Base-by-base conservation (phyloP, 1,140 invertebrate genomes). In the Drosophila saltans region DNA sequence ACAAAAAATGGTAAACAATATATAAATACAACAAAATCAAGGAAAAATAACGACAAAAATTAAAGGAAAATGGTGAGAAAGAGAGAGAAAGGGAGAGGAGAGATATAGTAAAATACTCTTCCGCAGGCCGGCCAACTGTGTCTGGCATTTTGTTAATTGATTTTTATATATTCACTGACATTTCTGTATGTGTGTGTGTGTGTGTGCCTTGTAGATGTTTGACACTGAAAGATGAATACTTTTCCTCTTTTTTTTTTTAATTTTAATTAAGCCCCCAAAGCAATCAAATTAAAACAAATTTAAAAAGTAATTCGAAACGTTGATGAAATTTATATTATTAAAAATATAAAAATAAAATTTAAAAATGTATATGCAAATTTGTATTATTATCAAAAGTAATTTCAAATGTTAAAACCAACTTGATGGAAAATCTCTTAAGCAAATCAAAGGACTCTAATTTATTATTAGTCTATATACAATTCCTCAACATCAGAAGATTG, bases 141-240 rank as follows among this genome's bases (percentile, higher is more conserved):
- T 62, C 60, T 62, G 60, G 60, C 60, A 62, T 62, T 62, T 62
- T 40, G 60, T 62, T 62, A 62, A 62, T 62, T 62, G 60, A 62
- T 62, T 62, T 62, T 62, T 62, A 62, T 62, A 62, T 40, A 40
- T 45, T 62, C 36, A 21, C 59, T 58, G 56, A 58, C 56, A 58
- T 58, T 58, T 58, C 56, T 36, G n/a, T 58, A 30, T 36, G 36
- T 59, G 57, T 39, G 36, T 59, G 57, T 39, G 16, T 16, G 30
- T 30, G 55, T n/a, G 55, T 10, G 52, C 0, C 11, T n/a, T 43
- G 41, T 1, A 3, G 21, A 8, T 21, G 3, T 26, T 48, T 52
- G 8, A 24, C 21, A 24, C 7, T 52, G 45, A 52, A 3, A 52
- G 24, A 8, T 8, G 30, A 5, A 33, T 57, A 33, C 56, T 30